Evolutionary conservation across 2,888 invertebrate species (phyloP), one percentile per base, ranked within the genome.

Genomic region (Sesia bembeciformis): DNA sequence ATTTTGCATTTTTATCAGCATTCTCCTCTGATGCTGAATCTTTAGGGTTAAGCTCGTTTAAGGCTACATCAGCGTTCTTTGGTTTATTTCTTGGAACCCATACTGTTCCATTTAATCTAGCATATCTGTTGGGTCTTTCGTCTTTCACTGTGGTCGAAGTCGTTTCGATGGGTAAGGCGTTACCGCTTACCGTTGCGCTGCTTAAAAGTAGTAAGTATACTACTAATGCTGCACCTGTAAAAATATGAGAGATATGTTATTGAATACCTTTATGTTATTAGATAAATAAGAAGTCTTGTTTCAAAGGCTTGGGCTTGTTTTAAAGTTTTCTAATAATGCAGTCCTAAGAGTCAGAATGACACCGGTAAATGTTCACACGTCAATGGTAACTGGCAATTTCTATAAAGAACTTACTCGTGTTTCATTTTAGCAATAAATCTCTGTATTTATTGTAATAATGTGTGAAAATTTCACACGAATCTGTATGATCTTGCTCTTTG

Each of bases 1-100:
- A 84, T 74, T 87, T 89, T n/a, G 81, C 82, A 68, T 88, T 87
- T 68, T 86, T 85, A 42, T 87, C 87, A 49, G 82, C 74, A 56
- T 83, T 74, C 65, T 88, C 89, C 65, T 87, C 87, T 7, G 84
- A 82, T 3, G 74, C 76, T 3, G 80, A 70, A 53, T 83, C 86
- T 68, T 87, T 86, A 52, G 80, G 77, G 54, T 76, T 79, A 43
- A 89, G 65, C 68, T 89, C 89, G 54, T 89, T 89, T 4, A 86
- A 68, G 43, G 85, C 81, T 59, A 76, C 66, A 58, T 89, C 86
- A 39, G 76, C 78, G 40, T 69, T 69, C 57, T 78, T 82, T 5
- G 74, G 66, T 66, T 68, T 74, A 54, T 60, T 71, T 52, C 72
- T 78, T 0, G 61, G 55, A 3, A 62, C 59, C 75, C 77, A 78